These are phyloP conservation scores for Rhea americana DNA, from an alignment of 2,113 vertebrate genomes.

Conservation along the genomic window DNA sequence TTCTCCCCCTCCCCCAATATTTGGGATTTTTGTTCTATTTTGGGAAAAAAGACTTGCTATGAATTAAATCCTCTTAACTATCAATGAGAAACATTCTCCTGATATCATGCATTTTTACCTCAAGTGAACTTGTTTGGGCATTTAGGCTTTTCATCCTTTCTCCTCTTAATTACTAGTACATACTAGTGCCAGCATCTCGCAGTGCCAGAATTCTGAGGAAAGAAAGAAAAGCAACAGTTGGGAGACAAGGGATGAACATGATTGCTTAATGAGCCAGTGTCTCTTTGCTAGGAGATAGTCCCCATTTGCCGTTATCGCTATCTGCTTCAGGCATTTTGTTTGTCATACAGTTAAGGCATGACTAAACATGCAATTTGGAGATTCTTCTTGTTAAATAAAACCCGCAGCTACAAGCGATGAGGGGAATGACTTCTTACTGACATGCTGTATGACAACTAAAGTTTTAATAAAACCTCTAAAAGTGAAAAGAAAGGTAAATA, in stretches of 20 bases:
- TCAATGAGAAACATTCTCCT: neutral
- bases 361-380: conserved; percentile 25
- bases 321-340: conserved; percentile 31
- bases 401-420: neutral
- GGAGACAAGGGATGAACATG: conserved; percentile 32
- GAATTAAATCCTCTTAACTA: neutral
- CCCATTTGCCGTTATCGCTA: conserved; percentile 30
- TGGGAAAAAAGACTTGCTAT: neutral
- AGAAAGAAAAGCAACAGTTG: conserved; percentile 13
- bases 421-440: neutral
- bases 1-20: neutral
- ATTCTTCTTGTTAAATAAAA: conserved; percentile 15
- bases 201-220: conserved; percentile 19
- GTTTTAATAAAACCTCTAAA: neutral
- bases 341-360: conserved; percentile 39
- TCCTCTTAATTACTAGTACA: neutral
- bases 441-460: neutral
- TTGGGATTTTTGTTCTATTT: neutral
- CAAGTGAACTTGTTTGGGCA: neutral
- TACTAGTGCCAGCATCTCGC: neutral
- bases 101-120: conserved; percentile 3
- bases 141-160: neutral
- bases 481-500: neutral
- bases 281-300: neutral
- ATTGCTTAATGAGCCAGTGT: conserved; percentile 14